Evolutionary conservation across 2,888 invertebrate species (phyloP).

Genomic region (Drosophila sordidula): DNA sequence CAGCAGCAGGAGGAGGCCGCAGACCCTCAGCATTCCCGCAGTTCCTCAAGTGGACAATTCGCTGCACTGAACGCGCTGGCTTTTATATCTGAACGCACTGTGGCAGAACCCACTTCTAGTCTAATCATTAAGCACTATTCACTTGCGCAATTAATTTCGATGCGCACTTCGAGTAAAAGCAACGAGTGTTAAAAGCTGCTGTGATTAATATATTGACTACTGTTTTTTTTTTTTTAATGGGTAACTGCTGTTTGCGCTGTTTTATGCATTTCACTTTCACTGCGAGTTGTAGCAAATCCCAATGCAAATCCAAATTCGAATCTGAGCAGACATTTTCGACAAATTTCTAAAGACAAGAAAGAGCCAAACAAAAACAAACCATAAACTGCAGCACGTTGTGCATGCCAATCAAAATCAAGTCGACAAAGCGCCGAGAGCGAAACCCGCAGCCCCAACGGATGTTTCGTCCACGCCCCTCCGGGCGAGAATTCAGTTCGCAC

Average conservation of each 20-base stretch:
- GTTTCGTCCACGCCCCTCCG: slow-evolving; percentile 7
- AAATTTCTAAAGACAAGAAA: slow-evolving; percentile 30
- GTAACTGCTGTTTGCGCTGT: neutral
- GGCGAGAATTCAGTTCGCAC: slow-evolving; percentile 43
- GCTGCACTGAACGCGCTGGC: neutral
- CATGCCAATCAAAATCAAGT: slow-evolving; percentile 60
- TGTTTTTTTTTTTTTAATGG: neutral
- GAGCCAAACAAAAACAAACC: neutral
- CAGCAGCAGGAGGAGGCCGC: neutral
- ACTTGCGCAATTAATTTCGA: neutral
- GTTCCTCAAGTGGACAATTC: neutral
- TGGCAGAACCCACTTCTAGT: neutral
- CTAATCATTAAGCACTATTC: neutral
- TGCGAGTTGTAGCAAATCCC: slow-evolving; percentile 19
- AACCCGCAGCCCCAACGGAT: slow-evolving; percentile 15
- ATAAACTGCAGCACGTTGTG: slow-evolving; percentile 47
- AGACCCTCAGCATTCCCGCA: neutral
- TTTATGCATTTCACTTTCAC: slow-evolving; percentile 48
- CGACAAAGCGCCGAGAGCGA: slow-evolving; percentile 26
- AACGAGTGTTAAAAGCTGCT: neutral
- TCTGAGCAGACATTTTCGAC: slow-evolving; percentile 27
- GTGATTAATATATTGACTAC: neutral
- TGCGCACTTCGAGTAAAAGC: neutral
- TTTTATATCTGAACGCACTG: slow-evolving; percentile 23
- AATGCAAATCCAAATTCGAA: slow-evolving; percentile 28